Evolutionary conservation across 2,797 vertebrate species (phyloP), one percentile per base, ranked within the genome.

Genomic region (Pangasius djambal): DNA sequence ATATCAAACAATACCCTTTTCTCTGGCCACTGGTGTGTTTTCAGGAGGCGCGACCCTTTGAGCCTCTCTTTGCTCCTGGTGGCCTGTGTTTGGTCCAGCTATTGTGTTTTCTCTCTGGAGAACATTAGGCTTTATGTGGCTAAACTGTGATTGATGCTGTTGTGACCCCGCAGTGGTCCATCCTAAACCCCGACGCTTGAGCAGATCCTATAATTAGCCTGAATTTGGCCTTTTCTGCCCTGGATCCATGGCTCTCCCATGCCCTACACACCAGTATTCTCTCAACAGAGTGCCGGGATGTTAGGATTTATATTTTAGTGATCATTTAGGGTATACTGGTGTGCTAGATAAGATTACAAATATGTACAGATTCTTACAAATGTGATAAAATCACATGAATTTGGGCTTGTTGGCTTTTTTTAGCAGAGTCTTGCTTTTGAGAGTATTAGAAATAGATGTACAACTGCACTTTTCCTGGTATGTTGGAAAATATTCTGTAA

Each of bases 61-160:
- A 89, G 89, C 79, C 84, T 74, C n/a, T 82, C 48, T 86, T 79
- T 74, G 83, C 72, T 89, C 61, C 86, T 85, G 83, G 83, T 88
- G 83, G 82, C 72, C 86, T 89, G 86, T 88, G 84, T 70, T 63
- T 44, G 89, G 90, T 67, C 25, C 72, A 65, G 37, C 87, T 77
- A 89, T 90, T 92, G 89, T 91, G 31, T 74, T 34, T n/a, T 67
- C 55, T 67, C 83, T 89, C 82, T 77, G 83, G 70, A 88, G 86
- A 89, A 70, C 70, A 34, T 78, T 74, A 84, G 87, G 72, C 86
- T 91, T 91, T 90, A 89, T 89, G 44, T 70, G 86, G 37, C 67
- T 61, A 67, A 89, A 75, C 88, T 88, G 89, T 92, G 91, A 91
- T 91, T 87, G 90, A 92, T 92, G 89, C 84, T 88, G 91, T 1